Evolutionary conservation across 2,113 vertebrate genomes (phyloP).

Genomic region (Sterrhoptilus dennistouni): DNA sequence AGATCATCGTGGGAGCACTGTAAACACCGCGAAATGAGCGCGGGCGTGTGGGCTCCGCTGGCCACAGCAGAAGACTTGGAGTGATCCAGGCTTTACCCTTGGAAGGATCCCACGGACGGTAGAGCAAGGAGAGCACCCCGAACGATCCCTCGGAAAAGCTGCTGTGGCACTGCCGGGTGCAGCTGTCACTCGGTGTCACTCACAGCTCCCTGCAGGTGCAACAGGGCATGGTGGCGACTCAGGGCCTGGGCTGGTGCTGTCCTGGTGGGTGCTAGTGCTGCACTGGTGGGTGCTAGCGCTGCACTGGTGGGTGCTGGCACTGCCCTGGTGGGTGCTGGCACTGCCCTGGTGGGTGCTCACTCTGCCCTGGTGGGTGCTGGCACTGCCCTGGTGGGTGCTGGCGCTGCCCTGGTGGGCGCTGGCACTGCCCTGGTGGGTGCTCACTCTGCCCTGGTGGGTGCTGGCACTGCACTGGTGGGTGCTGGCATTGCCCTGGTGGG

Average conservation of each 20-base stretch:
- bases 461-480: too few species aligned
- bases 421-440: too few species aligned
- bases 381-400: too few species aligned
- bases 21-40: neutral
- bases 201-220: neutral
- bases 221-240: rapidly evolving
- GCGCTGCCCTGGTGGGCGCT: too few species aligned
- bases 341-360: too few species aligned
- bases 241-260: neutral
- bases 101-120: rapidly evolving
- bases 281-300: too few species aligned
- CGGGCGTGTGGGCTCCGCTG: neutral
- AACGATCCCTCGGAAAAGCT: rapidly evolving
- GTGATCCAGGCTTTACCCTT: neutral
- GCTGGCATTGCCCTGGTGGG: too few species aligned
- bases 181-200: neutral
- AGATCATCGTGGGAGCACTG: neutral
- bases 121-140: neutral
- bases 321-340: too few species aligned
- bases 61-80: neutral
- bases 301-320: too few species aligned
- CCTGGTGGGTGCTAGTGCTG: neutral
- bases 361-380: too few species aligned
- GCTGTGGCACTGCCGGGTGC: rapidly evolving
- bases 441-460: too few species aligned